A percentile compares a stretch with the other conserved stretches of the same genome.
phyloP scores from a whole-genome alignment of 2,113 vertebrate species.

The Rhea pennata region DNA sequence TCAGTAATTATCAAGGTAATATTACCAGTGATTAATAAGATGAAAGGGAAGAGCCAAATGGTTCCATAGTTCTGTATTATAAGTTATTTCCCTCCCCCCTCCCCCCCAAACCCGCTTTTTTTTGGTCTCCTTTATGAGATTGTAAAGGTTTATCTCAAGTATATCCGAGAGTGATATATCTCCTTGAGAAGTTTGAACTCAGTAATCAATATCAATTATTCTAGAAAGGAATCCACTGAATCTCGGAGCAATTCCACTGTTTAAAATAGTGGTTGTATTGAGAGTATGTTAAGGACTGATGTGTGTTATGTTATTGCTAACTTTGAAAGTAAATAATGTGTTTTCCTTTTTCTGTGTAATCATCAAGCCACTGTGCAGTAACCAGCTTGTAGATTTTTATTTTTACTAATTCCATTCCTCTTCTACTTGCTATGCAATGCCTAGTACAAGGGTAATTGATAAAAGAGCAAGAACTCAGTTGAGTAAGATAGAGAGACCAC shows the following conservation, averaged over 20 bases:
- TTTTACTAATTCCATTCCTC: slow-evolving; percentile 39
- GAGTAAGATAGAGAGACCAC: slow-evolving; percentile 38
- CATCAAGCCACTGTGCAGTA: neutral
- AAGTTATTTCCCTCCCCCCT: no score
- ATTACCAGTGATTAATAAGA: neutral
- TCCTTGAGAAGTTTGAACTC: neutral
- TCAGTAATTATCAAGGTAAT: neutral
- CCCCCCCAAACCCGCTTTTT: neutral
- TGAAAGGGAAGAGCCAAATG: neutral
- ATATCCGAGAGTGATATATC: neutral
- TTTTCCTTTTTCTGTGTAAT: neutral
- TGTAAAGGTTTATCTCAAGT: neutral
- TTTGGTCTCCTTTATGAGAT: neutral
- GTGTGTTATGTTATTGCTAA: neutral
- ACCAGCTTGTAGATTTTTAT: slow-evolving; percentile 14
- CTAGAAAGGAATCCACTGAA: neutral
- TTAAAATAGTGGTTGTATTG: neutral
- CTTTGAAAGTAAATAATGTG: slow-evolving; percentile 22
- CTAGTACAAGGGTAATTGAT: slow-evolving; percentile 45
- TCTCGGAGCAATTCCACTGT: neutral
- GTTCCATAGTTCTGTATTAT: neutral
- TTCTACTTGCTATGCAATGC: slow-evolving; percentile 12
- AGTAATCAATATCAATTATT: neutral
- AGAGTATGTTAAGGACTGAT: neutral
- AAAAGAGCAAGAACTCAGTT: slow-evolving; percentile 36